Evolutionary conservation across 2,888 invertebrate species (phyloP), one percentile per base, ranked within the genome.

Genomic region (Noctua comes): DNA sequence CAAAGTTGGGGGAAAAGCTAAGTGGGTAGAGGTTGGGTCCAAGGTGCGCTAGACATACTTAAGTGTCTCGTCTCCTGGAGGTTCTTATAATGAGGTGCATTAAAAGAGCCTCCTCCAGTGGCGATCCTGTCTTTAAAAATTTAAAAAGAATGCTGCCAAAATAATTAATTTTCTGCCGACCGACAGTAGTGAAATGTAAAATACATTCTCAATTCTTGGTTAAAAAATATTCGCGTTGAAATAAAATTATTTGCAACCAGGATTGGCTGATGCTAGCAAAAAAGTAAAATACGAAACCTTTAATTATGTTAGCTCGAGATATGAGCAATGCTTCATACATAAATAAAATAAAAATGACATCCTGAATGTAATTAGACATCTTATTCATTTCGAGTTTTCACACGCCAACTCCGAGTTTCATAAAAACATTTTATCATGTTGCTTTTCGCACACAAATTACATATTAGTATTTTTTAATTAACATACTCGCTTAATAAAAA

Each of bases 361-460:
- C 40, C 10, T 57, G 65, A 31, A 77, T 57, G 21, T 65, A 48
- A 40, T 40, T 64, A 4, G 2, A 64, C 43, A 46, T 54, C 13
- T 54, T 4, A 66, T 59, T 68, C 8, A 64, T 62, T 78, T 43
- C 1, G 40, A 10, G 11, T 66, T 75, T 82, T 82, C 82, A 66
- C 79, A 79, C 82, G 82, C 36, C 18, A 54, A 46, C 24, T n/a
- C 7, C 3, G 8, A 27, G 8, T 43, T 16, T 31, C 36, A 62
- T 43, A 16, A 24, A 51, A 48, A 27, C 27, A 48, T 73, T 71
- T 62, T 54, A 51, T n/a, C 18, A 70, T n/a, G 31, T 54, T 48
- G 10, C 36, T 80, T 80, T 77, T 77, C 46, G 46, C 57, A 80
- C 10, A 48, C 24, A 16, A 36, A 36, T 79, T 66, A n/a, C n/a